phyloP scores from a whole-genome alignment of 2,888 invertebrate species.

The Lycophotia porphyrea region DNA sequence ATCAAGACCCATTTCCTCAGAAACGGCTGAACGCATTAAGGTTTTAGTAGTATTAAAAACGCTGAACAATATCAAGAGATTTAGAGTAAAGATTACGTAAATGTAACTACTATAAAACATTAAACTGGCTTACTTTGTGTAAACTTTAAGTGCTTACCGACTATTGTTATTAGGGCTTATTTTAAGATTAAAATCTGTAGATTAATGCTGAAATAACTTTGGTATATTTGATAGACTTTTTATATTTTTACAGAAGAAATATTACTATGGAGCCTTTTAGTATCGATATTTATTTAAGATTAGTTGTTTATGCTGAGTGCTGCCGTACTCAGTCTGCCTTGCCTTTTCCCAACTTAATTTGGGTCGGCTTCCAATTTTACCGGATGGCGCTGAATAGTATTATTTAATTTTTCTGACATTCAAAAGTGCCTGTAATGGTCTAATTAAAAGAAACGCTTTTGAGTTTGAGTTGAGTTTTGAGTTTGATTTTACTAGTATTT shows the following conservation, averaged over 20 bases:
- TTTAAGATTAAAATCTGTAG: conserved; percentile 50
- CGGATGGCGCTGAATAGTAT: too few relatives aligned
- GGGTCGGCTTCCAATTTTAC: too few relatives aligned
- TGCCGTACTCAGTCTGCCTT: too few relatives aligned
- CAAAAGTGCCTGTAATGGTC: too few relatives aligned
- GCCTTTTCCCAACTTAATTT: too few relatives aligned
- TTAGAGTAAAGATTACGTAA: conserved; percentile 35
- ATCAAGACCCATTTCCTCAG: conserved; percentile 2
- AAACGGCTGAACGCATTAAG: conserved; percentile 3
- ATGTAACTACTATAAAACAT: conserved; percentile 14
- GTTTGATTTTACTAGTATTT: too few relatives aligned
- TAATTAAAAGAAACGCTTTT: too few relatives aligned
- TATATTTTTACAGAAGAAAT: conserved; percentile 12
- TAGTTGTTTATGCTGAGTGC: too few relatives aligned
- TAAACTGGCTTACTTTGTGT: conserved; percentile 41
- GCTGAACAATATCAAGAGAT: conserved; percentile 37
- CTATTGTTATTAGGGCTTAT: conserved; percentile 36
- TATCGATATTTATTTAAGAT: not conserved
- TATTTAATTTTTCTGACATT: too few relatives aligned
- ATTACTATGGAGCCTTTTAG: not conserved
- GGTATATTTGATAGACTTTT: conserved; percentile 13
- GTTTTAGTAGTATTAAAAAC: conserved; percentile 9
- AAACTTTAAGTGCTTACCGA: conserved; percentile 23
- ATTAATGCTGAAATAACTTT: conserved; percentile 44
- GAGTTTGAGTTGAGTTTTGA: too few relatives aligned